phyloP scores from a whole-genome alignment of 2,113 vertebrate genomes.

The Nansenia antarctica region DNA sequence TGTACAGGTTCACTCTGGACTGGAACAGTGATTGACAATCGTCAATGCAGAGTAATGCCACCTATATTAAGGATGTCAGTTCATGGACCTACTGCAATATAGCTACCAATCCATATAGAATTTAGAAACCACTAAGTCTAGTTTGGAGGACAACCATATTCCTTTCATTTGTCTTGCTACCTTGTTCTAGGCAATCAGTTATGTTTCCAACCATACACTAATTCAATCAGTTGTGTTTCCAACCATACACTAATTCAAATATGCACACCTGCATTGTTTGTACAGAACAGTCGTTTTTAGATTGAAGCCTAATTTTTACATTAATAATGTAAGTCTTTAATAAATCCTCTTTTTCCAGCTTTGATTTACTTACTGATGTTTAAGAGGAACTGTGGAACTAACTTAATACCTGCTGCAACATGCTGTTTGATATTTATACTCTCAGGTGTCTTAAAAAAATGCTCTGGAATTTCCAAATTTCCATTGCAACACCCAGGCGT shows the following conservation, averaged over 20 bases:
- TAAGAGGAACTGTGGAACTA: conserved; percentile 60
- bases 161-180: conserved; percentile 25
- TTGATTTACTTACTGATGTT: conserved; percentile 52
- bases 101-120: background rate
- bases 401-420: conserved; percentile 61
- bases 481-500: conserved; percentile 64
- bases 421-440: conserved; percentile 75
- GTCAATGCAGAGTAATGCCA: conserved; percentile 10
- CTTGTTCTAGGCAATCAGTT: conserved; percentile 32
- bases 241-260: conserved; percentile 69
- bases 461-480: conserved; percentile 66
- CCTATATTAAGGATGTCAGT: conserved; percentile 32
- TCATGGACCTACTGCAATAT: background rate
- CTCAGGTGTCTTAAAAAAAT: conserved; percentile 75
- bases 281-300: conserved; percentile 61
- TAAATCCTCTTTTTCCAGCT: conserved; percentile 59
- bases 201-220: conserved; percentile 60
- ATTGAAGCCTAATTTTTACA: conserved; percentile 63
- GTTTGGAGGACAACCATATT: conserved; percentile 35
- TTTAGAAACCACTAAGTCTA: conserved; percentile 59
- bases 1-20: too few relatives aligned
- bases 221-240: conserved; percentile 41
- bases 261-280: conserved; percentile 64
- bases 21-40: background rate
- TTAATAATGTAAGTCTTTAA: conserved; percentile 53